These are phyloP conservation scores for Gastrophryne carolinensis DNA, from an alignment of 2,797 vertebrate species.

Conservation along the genomic window DNA sequence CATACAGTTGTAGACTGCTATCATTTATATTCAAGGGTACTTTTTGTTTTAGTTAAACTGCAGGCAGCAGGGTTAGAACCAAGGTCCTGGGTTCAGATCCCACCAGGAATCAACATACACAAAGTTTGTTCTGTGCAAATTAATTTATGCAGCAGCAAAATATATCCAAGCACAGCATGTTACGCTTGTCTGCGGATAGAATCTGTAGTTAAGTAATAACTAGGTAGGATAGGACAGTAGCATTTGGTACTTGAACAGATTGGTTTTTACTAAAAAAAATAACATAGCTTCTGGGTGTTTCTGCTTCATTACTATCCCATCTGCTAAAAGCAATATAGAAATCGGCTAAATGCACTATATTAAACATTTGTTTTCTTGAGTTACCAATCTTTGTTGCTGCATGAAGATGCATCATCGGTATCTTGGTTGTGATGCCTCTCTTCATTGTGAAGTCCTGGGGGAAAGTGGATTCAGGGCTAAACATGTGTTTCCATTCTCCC, in stretches of 20 bases:
- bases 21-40: too few species aligned
- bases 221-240: not conserved
- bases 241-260: not conserved
- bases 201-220: not conserved
- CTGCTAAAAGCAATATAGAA: not conserved
- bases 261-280: not conserved
- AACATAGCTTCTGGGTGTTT: not conserved
- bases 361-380: not conserved
- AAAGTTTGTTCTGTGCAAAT: not conserved
- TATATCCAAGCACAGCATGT: not conserved
- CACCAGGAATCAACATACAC: not conserved
- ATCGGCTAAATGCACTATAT: not conserved
- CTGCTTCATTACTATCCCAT: not conserved
- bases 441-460: slow-evolving; percentile 55
- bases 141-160: not conserved
- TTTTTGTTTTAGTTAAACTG: too few species aligned
- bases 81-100: not conserved
- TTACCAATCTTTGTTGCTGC: slow-evolving; percentile 54
- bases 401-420: slow-evolving; percentile 55
- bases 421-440: slow-evolving; percentile 49
- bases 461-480: slow-evolving; percentile 54
- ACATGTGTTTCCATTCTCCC: slow-evolving; percentile 61
- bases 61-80: too few species aligned
- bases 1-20: too few species aligned
- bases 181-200: not conserved